phyloP scores from a whole-genome alignment of 2,797 vertebrate species.

The Sebastiscus tertius region DNA sequence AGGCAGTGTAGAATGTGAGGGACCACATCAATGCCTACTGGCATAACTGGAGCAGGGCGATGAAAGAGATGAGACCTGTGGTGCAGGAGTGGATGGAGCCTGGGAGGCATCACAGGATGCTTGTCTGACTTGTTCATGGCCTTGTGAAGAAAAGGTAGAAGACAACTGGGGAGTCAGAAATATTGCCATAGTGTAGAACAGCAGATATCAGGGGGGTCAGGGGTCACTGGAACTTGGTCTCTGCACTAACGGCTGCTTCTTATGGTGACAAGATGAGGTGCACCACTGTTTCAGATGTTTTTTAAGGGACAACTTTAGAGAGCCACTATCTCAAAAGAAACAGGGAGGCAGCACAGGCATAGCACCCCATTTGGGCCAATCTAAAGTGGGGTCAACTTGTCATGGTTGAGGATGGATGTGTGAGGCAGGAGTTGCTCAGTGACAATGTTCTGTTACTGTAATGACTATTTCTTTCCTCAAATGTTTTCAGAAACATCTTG shows the following conservation, averaged over 20 bases:
- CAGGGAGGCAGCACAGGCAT: neutral
- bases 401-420: too few species aligned
- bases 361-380: neutral
- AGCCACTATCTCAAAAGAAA: neutral
- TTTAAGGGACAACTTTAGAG: neutral
- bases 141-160: neutral
- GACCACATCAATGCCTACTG: neutral
- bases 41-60: neutral
- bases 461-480: too few species aligned
- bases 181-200: neutral
- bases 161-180: neutral
- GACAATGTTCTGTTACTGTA: too few species aligned
- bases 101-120: neutral
- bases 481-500: too few species aligned
- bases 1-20: neutral
- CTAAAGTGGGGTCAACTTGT: neutral
- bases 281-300: neutral
- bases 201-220: neutral
- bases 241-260: conserved; percentile 7
- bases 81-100: neutral
- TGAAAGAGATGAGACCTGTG: neutral
- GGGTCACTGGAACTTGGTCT: neutral
- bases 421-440: too few species aligned
- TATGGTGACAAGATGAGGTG: neutral
- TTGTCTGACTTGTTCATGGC: conserved; percentile 12